These are phyloP conservation scores for Muscicapa adusta DNA, from an alignment of 2,113 vertebrate species.

Conservation along the genomic window DNA sequence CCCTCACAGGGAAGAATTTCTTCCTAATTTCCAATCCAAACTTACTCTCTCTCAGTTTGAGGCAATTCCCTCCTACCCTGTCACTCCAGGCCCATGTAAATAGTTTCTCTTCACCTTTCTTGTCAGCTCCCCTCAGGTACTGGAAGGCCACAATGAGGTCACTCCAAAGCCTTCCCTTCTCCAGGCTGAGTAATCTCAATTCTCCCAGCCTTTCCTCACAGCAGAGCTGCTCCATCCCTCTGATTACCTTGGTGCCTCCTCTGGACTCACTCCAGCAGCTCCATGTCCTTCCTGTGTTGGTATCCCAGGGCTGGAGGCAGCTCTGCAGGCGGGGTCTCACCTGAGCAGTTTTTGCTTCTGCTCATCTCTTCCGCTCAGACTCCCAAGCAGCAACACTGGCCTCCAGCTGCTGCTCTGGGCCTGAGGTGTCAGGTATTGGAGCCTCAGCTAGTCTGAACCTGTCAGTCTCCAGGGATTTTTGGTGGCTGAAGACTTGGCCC, in stretches of 20 bases:
- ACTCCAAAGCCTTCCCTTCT: background rate
- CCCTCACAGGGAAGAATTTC: background rate
- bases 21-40: background rate
- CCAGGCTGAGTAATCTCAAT: background rate
- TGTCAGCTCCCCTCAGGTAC: background rate
- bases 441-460: background rate
- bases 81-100: background rate
- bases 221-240: background rate
- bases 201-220: background rate
- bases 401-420: background rate
- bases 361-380: background rate
- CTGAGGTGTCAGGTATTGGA: background rate
- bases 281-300: fast-evolving
- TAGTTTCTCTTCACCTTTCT: background rate
- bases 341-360: background rate
- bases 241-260: background rate
- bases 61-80: background rate
- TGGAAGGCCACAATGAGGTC: background rate
- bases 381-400: background rate
- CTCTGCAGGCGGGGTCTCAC: background rate
- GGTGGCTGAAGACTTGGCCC: background rate
- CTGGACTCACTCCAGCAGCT: background rate
- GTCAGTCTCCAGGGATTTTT: background rate
- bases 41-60: background rate
- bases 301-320: background rate